Evolutionary conservation across 2,113 vertebrate species (phyloP).

Genomic region (Gymnobelideus leadbeateri): DNA sequence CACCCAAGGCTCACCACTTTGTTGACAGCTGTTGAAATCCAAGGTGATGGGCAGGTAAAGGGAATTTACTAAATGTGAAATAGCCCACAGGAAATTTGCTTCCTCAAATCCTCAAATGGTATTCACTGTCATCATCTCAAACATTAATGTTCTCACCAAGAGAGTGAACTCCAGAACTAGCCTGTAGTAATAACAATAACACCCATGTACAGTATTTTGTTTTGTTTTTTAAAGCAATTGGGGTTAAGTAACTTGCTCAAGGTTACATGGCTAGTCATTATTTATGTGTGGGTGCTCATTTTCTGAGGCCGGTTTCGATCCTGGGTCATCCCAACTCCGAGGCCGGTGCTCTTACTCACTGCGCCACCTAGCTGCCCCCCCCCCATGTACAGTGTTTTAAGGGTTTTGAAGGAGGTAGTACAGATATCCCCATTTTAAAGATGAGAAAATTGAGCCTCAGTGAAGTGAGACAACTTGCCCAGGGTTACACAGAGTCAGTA

Average conservation of each 20-base stretch:
- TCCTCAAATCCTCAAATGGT: background rate
- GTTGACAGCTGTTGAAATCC: background rate
- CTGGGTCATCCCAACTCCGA: no score
- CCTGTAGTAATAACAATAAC: background rate
- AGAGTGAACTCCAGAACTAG: background rate
- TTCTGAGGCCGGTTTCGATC: no score
- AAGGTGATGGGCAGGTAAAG: background rate
- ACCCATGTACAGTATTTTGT: background rate
- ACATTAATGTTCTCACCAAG: background rate
- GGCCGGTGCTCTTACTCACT: no score
- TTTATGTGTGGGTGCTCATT: no score
- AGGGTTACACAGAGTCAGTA: conserved; percentile 28
- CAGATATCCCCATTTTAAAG: conserved; percentile 7
- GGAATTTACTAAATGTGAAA: background rate
- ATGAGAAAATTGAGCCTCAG: no score
- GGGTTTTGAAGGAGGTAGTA: background rate
- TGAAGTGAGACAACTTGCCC: background rate
- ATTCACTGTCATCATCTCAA: background rate
- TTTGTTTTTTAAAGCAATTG: no score
- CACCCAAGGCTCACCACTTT: background rate
- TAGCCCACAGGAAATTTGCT: background rate
- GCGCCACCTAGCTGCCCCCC: no score
- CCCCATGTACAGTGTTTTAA: background rate
- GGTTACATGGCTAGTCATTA: no score
- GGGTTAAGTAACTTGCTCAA: no score